Base-by-base conservation (phyloP, 2,113 vertebrate genomes). In the Clarias macrocephalus region DNA sequence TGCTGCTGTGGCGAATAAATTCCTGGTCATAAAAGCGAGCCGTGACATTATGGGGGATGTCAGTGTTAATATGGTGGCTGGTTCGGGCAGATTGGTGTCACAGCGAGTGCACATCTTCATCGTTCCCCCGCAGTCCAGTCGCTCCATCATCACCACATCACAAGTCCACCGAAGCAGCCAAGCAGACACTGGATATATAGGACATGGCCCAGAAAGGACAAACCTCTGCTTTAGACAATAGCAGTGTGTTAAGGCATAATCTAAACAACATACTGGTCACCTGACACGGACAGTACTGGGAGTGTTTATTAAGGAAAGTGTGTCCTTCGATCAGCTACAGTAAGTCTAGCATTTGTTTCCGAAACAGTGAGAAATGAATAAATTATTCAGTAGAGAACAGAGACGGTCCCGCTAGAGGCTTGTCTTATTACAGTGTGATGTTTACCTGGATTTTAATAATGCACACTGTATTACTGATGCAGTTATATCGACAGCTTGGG, bases 11-110 rank as follows among this genome's bases (percentile, higher is more conserved):
- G 3, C 33, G 68, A 37, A 70, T 18, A 70, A 8, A 37, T 33
- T 8, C 68, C 30, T 66, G 9, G 70, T 72, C 21, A 42, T 37
- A 21, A 73, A 10, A 1, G 57, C 33, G n/a, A 60, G 48, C 70
- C 37, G 72, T 84, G 87, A 89, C 59, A 56, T 65, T 79, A 76
- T 56, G 76, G 85, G 62, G 73, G 84, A 83, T 80, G 82, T 89
- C 84, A 88, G 59, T 60, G 48, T 52, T 37, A 79, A 82, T 65
- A 80, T 77, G 75, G 81, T 60, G 81, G 68, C 82, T 65, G 37
- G 85, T 82, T 82, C 33, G 16, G 68, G 88, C 90, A 84, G 54
- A 63, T 68, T 85, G 85, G 63, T 91, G 89, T 90, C 85, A 92
- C 88, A 91, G 19, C 15, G 68, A 42, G 63, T 76, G 87, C 75